A percentile compares a stretch with the other conserved stretches of the same genome.
These are phyloP conservation scores for Xanthorhoe spadicearia DNA, from an alignment of 2,888 invertebrate genomes.

Conservation along the genomic window DNA sequence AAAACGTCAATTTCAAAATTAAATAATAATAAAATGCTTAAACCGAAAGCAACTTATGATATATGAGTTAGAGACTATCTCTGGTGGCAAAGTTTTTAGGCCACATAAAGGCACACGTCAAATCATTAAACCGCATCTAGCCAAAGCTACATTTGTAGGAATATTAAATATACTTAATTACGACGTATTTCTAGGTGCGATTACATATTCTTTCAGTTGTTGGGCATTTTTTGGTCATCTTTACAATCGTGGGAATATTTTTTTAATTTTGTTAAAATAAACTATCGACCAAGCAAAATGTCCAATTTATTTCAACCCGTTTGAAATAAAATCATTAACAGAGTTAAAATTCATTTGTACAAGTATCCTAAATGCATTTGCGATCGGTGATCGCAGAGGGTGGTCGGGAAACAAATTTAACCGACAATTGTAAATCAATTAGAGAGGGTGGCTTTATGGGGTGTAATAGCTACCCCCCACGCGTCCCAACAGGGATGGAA, in stretches of 20 bases:
- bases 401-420: slow-evolving; percentile 84
- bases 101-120: too few relatives aligned
- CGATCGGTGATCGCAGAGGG: slow-evolving; percentile 75
- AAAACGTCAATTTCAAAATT: too few relatives aligned
- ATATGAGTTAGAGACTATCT: too few relatives aligned
- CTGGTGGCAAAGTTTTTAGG: too few relatives aligned
- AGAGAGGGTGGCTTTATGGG: slow-evolving; percentile 80
- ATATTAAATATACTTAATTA: too few relatives aligned
- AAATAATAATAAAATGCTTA: too few relatives aligned
- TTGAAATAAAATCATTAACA: slow-evolving; percentile 25
- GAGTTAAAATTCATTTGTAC: slow-evolving; percentile 41
- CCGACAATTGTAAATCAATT: slow-evolving; percentile 85
- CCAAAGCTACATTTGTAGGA: too few relatives aligned
- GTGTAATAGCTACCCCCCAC: slow-evolving; percentile 74
- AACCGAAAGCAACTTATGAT: too few relatives aligned
- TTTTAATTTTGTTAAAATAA: not conserved
- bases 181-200: too few relatives aligned
- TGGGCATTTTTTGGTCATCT: too few relatives aligned
- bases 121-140: too few relatives aligned
- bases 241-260: not conserved
- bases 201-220: too few relatives aligned
- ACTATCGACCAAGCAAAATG: not conserved
- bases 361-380: slow-evolving; percentile 65
- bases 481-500: slow-evolving; percentile 67
- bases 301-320: slow-evolving; percentile 13